Percentiles rank a stretch among this genome's conserved stretches.
These are phyloP conservation scores for Endotricha flammealis DNA, from an alignment of 2,888 invertebrate species.

Conservation along the genomic window DNA sequence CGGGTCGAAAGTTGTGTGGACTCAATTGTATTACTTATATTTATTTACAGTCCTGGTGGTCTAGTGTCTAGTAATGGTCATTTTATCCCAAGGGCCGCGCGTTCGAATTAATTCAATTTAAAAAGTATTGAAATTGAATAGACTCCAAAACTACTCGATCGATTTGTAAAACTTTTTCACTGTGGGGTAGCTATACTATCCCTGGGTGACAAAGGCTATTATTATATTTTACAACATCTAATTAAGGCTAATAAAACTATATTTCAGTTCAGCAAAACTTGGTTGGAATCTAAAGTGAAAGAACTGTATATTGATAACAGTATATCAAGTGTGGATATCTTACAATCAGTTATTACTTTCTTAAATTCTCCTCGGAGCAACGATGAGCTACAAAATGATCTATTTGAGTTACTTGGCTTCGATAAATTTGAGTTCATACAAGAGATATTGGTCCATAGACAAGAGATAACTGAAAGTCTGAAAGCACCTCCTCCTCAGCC, in stretches of 20 bases:
- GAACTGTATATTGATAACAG: conserved; percentile 61
- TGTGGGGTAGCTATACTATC: too few species aligned
- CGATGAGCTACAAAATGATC: conserved; percentile 86
- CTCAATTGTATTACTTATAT: too few species aligned
- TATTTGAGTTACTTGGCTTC: conserved; percentile 94
- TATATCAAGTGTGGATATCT: conserved; percentile 78
- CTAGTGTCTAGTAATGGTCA: too few species aligned
- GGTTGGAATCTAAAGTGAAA: conserved; percentile 75
- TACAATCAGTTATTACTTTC: conserved; percentile 76
- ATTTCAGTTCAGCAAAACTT: conserved; percentile 75
- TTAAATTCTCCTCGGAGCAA: conserved; percentile 80
- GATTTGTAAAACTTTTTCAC: background rate
- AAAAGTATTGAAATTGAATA: too few species aligned
- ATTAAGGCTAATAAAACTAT: too few species aligned
- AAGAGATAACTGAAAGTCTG: conserved; percentile 68
- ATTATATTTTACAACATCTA: too few species aligned
- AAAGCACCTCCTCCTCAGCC: conserved; percentile 42
- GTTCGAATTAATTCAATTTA: too few species aligned
- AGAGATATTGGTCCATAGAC: conserved; percentile 81
- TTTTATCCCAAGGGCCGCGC: too few species aligned
- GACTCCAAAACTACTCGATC: too few species aligned
- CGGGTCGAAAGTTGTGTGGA: too few species aligned
- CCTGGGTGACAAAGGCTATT: too few species aligned
- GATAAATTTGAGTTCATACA: conserved; percentile 88
- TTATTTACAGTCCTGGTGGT: too few species aligned